Conservation (phyloP, 2,113 vertebrate genomes). For the Microtus ochrogaster region DNA sequence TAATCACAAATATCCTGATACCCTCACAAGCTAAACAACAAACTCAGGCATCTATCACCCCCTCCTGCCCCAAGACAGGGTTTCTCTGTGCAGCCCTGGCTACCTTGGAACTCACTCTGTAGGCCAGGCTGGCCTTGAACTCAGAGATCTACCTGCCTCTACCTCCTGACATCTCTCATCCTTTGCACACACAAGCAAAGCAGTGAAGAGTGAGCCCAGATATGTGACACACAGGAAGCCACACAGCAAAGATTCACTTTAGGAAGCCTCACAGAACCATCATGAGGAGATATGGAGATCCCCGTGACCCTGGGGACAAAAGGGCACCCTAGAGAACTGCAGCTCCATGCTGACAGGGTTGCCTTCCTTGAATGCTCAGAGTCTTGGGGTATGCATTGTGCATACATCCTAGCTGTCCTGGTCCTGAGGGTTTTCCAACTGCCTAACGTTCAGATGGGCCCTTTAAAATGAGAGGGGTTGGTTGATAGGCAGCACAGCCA, state of each 20-base stretch:
- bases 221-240: fast-evolving
- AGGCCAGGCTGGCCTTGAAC: not conserved
- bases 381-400: not conserved
- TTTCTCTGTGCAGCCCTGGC: not conserved
- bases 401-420: not conserved
- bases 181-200: not conserved
- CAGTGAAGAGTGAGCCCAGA: not conserved
- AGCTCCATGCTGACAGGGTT: not conserved
- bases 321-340: not conserved
- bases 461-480: not conserved
- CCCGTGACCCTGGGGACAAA: not conserved
- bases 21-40: not conserved
- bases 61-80: not conserved
- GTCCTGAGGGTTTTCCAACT: not conserved
- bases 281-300: too few species aligned
- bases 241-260: not conserved
- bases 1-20: too few species aligned
- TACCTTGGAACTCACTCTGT: not conserved
- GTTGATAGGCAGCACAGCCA: not conserved
- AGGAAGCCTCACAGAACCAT: fast-evolving
- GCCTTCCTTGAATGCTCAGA: not conserved
- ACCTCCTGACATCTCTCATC: not conserved
- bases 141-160: not conserved
- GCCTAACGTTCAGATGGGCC: not conserved
- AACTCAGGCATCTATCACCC: not conserved